These are phyloP conservation scores for Lindbergichthys nudifrons DNA, from an alignment of 2,797 vertebrate genomes.

Conservation along the genomic window DNA sequence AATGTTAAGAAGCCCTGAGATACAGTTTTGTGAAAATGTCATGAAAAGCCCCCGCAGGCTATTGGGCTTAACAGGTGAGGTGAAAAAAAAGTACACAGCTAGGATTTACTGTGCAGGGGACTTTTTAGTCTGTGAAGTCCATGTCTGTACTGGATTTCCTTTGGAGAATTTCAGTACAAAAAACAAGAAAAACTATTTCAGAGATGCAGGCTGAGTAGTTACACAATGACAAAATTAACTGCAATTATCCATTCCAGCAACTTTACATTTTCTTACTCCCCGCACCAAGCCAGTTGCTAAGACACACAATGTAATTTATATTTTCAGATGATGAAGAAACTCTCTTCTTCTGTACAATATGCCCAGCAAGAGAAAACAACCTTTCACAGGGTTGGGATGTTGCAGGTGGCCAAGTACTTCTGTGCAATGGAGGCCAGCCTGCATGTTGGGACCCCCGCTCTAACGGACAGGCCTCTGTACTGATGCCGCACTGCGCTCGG, in stretches of 20 bases:
- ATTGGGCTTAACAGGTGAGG: too few relatives aligned
- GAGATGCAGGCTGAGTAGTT: too few relatives aligned
- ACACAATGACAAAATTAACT: too few relatives aligned
- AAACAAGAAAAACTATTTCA: too few relatives aligned
- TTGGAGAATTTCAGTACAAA: background rate
- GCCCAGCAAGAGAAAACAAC: background rate
- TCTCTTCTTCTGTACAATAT: background rate
- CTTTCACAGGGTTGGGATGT: background rate
- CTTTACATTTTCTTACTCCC: background rate
- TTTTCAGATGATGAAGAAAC: background rate
- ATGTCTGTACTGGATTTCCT: background rate
- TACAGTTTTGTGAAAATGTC: too few relatives aligned
- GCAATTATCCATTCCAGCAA: too few relatives aligned
- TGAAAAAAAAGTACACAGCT: background rate
- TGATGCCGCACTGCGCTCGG: too few relatives aligned
- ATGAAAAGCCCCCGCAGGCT: too few relatives aligned
- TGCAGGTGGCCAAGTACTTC: background rate
- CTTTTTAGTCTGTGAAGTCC: too few relatives aligned
- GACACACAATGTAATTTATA: background rate
- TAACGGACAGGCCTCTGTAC: constrained; percentile 8
- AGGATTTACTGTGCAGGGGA: background rate
- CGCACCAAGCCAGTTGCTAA: background rate
- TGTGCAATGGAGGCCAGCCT: background rate
- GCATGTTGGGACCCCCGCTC: constrained; percentile 1
- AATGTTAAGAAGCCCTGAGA: too few relatives aligned